Conservation (phyloP, 2,888 invertebrate genomes). For the Pherbina coryleti region DNA sequence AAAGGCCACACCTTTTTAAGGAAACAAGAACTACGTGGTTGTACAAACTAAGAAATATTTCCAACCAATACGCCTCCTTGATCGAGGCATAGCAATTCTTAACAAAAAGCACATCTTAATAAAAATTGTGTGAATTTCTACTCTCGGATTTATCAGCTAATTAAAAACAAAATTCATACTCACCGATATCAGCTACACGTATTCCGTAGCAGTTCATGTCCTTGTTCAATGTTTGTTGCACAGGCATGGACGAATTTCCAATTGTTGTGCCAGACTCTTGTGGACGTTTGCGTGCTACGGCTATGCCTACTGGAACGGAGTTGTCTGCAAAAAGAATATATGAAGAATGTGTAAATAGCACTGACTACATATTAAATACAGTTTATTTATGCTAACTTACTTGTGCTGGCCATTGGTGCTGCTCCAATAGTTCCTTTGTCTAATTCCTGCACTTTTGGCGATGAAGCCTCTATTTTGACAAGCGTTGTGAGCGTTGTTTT, state of each 20-base stretch:
- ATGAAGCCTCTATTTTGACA: slow-evolving; percentile 68
- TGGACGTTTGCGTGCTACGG: slow-evolving; percentile 82
- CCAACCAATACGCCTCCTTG: too few relatives aligned
- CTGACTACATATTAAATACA: not conserved
- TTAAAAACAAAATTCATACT: slow-evolving; percentile 40
- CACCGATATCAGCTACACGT: slow-evolving; percentile 69
- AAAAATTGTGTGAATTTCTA: too few relatives aligned
- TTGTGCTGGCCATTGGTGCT: slow-evolving; percentile 51
- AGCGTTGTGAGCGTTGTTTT: slow-evolving; percentile 65
- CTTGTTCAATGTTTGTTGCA: slow-evolving; percentile 65
- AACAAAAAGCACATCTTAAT: too few relatives aligned
- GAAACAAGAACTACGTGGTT: too few relatives aligned
- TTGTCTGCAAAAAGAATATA: slow-evolving; percentile 63
- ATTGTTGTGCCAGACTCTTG: slow-evolving; percentile 69
- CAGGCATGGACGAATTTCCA: slow-evolving; percentile 57
- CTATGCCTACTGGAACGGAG: slow-evolving; percentile 86
- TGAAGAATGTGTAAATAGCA: not conserved
- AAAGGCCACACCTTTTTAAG: too few relatives aligned
- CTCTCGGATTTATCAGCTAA: too few relatives aligned
- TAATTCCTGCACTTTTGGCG: slow-evolving; percentile 65
- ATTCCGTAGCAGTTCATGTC: slow-evolving; percentile 69
- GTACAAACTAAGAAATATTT: too few relatives aligned
- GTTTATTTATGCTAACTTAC: slow-evolving; percentile 47
- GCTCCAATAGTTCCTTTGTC: slow-evolving; percentile 56
- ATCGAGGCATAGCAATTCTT: too few relatives aligned